Percentiles rank a stretch among this genome's conserved stretches.
These are phyloP conservation scores for Stenoptilia bipunctidactyla DNA, from an alignment of 2,888 invertebrate species.

Conservation along the genomic window DNA sequence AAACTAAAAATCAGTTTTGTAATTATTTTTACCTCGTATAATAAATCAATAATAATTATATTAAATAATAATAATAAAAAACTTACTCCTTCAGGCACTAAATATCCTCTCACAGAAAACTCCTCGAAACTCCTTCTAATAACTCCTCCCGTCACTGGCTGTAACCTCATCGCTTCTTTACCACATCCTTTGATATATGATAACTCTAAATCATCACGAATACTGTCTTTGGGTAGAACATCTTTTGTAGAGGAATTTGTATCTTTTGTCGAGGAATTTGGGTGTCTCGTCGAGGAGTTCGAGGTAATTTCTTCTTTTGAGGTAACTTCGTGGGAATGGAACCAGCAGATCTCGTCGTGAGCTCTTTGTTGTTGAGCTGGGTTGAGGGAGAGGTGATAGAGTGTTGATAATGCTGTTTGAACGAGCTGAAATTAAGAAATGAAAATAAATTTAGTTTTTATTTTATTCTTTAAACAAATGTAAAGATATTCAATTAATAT, in stretches of 20 bases:
- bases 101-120: conserved; percentile 44
- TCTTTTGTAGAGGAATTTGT: too few relatives aligned
- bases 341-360: conserved; percentile 50
- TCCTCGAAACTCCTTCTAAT: conserved; percentile 38
- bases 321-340: too few relatives aligned
- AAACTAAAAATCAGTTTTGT: too few relatives aligned
- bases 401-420: conserved; percentile 50
- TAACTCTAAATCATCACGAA: conserved; percentile 20
- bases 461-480: too few relatives aligned
- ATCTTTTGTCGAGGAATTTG: too few relatives aligned
- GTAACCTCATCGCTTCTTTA: conserved; percentile 44
- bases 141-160: conserved; percentile 55
- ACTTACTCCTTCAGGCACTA: conserved; percentile 53
- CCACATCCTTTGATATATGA: conserved; percentile 44
- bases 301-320: conserved; percentile 34
- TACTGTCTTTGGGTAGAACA: conserved; percentile 9
- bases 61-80: too few relatives aligned
- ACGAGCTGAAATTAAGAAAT: conserved; percentile 31
- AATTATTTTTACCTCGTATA: too few relatives aligned
- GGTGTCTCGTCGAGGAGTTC: conserved; percentile 18
- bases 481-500: background rate
- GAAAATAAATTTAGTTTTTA: background rate
- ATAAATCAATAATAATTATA: too few relatives aligned
- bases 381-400: conserved; percentile 53
- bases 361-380: conserved; percentile 55